Evolutionary conservation across 2,113 vertebrate genomes (phyloP), one percentile per base, ranked within the genome.

Genomic region (Micronycteris hirsuta): DNA sequence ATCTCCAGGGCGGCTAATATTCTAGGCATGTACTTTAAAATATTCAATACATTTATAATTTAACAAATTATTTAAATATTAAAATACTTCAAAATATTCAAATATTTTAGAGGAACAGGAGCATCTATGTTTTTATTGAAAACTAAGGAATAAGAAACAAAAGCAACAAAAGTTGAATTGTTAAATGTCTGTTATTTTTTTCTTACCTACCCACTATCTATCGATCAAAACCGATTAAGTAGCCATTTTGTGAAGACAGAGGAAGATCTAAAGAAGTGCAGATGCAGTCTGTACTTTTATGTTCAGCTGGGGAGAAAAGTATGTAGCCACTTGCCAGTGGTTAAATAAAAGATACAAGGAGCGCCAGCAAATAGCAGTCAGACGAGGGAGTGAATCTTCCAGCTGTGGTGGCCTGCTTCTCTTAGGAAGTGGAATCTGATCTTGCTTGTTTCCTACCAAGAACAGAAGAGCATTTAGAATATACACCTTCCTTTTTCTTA

Each of bases 91-190:
- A 10, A 71, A 95, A 68, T 91, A 63, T 54, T 78, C 54, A 33
- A 70, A 9, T 52, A 36, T 49, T 76, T 71, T 87, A 71, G 38
- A 86, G 45, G 26, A 61, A 36, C 24, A 81, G 14, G 22, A 92
- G 3, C 56, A 65, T 65, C 47, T 85, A 61, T 93, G 33, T 92
- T 92, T 92, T 92, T 80, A 73, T 45, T 83, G 7, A 78, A 68
- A 80, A 93, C 74, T 67, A 78, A 86, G 41, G 82, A 95, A n/a
- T 67, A 78, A 86, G 41, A 86, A 95, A n/a, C 58, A 38, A 84
- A 90, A 76, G 28, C 7, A 65, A 8, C 58, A 45, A 56, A 89
- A 71, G 12, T 58, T 86, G 12, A 68, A 26, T 56, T 49, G 71
- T 84, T 81, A 61, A 68, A 83, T 14, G 13, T 73, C 24, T 61